Base-by-base conservation (phyloP, 1,140 invertebrate species). In the Parasteatoda tepidariorum region DNA sequence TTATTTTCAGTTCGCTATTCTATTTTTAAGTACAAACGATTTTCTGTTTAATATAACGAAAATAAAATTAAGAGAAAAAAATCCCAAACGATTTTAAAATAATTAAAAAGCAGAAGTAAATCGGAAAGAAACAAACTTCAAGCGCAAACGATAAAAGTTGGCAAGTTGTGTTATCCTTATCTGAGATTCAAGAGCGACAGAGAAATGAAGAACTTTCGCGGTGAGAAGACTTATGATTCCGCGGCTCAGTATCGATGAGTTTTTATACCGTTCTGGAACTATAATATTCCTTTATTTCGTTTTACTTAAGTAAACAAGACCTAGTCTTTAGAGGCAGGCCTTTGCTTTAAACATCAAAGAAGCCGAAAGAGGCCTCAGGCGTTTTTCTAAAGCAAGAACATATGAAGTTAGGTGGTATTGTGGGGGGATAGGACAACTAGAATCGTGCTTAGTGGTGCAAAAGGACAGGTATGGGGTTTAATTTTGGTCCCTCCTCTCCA, bases 271-370 rank as follows among this genome's bases (percentile, higher is more conserved):
- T 26, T 0, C 9, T 9, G 9, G 38, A 48, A 18, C 38, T 48
- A 48, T 48, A 48, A 48, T 48, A 48, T 48, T 48, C 38, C 24
- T 22, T 61, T 31, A 38, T 31, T 74, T 38, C 55, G 33, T 48
- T 74, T 74, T 74, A 57, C 55, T 30, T 30, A 76, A 76, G 73
- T 76, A 76, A 76, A 76, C 73, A 76, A 76, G 59, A 76, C 11
- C 30, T 31, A 28, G 31, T 41, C 73, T 61, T 76, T 59, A 64
- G 38, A 74, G 55, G 22, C 30, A 26, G n/a, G 34, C 34, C 34
- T 13, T 22, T 34, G 73, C 33, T 22, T 64, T 41, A n/a, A 11
- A 48, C n/a, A 76, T 76, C 73, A 76, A 76, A 76, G 59, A n/a
- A 30, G 13, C 22, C 73, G 22, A 18, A 22, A 26, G 11, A n/a